Evolutionary conservation across 2,888 invertebrate species (phyloP).

Genomic region (Cheilosia variabilis): DNA sequence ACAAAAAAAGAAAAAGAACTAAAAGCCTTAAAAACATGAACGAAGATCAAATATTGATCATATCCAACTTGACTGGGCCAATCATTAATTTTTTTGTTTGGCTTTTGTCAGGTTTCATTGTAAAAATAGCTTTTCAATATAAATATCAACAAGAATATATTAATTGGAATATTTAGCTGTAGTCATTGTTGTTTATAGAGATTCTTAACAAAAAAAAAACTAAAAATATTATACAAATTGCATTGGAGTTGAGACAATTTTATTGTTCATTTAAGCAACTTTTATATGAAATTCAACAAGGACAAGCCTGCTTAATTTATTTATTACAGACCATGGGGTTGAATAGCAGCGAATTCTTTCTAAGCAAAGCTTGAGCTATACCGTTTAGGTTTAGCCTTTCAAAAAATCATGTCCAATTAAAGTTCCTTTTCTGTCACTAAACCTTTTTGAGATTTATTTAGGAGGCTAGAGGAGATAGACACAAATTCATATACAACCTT

Average conservation of each 20-base stretch:
- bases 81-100: constrained; percentile 18
- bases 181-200: neutral
- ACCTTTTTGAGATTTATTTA: too few species aligned
- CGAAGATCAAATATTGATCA: constrained; percentile 67
- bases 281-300: neutral
- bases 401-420: too few species aligned
- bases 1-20: constrained; percentile 1
- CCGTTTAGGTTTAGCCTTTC: too few species aligned
- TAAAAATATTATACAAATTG: neutral
- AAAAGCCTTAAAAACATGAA: constrained; percentile 64
- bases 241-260: neutral
- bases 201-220: neutral
- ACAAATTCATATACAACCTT: too few species aligned
- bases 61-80: constrained; percentile 80
- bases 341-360: too few species aligned
- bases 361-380: too few species aligned
- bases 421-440: too few species aligned
- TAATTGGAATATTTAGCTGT: neutral
- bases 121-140: constrained; percentile 20
- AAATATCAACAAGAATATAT: neutral
- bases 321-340: too few species aligned
- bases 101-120: constrained; percentile 45
- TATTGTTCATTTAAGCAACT: neutral
- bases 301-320: too few species aligned
- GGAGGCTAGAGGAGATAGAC: too few species aligned